Percentiles rank a stretch among this genome's conserved stretches.
phyloP scores from a whole-genome alignment of 2,113 vertebrate genomes.

The Lasiurus borealis region DNA sequence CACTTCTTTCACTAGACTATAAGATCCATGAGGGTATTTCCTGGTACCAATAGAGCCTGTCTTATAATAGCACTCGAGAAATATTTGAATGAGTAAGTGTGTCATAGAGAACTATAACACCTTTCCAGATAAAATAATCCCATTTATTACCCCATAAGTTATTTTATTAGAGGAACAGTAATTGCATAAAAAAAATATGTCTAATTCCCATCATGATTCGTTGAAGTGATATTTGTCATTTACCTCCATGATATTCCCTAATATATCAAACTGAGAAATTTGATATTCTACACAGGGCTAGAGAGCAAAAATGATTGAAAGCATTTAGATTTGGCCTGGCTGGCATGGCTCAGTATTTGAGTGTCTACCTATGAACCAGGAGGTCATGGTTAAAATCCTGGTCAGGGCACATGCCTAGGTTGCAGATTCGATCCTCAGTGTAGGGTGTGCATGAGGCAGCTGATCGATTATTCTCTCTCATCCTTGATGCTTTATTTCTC shows the following conservation, averaged over 20 bases:
- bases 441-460: too few species aligned
- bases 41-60: neutral
- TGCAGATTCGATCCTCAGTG: too few species aligned
- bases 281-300: neutral
- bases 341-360: too few species aligned
- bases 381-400: too few species aligned
- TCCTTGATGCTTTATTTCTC: too few species aligned
- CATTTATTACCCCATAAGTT: neutral
- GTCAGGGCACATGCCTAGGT: too few species aligned
- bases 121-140: neutral
- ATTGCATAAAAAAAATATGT: neutral
- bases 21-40: neutral
- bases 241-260: neutral
- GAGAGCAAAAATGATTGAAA: neutral
- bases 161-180: neutral
- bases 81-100: slow-evolving; percentile 11
- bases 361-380: too few species aligned
- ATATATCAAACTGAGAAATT: neutral
- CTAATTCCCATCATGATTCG: neutral
- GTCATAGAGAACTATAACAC: neutral
- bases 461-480: too few species aligned
- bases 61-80: neutral
- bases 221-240: neutral
- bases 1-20: neutral
- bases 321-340: neutral